These are phyloP conservation scores for Phymanthus crucifer DNA, from an alignment of 92 coral and sea anemone genomes.

Conservation along the genomic window DNA sequence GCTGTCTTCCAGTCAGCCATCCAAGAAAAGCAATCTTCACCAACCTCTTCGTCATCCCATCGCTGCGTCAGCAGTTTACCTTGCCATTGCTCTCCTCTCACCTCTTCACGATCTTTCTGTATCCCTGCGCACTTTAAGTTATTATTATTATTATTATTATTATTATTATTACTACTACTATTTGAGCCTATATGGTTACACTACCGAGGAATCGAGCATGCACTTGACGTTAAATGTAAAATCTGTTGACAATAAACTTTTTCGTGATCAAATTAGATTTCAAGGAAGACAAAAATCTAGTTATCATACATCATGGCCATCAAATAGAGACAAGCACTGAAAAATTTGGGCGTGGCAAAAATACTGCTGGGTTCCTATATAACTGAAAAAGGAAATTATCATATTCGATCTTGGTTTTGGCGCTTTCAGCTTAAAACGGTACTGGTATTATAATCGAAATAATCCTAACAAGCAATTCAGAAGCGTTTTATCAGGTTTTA, in stretches of 20 bases:
- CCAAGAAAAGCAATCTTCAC: no score
- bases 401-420: background rate
- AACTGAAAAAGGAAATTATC: background rate
- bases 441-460: background rate
- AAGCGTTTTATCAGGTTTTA: background rate
- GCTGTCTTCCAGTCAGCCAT: no score
- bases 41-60: no score
- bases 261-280: constrained; percentile 4
- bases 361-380: background rate
- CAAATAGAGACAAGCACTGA: constrained; percentile 12
- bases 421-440: constrained; percentile 6
- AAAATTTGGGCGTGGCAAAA: background rate
- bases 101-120: no score
- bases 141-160: no score
- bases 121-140: no score
- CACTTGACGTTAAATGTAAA: background rate
- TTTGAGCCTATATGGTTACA: no score
- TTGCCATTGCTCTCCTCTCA: no score
- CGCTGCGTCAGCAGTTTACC: no score
- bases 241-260: background rate
- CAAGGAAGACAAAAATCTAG: constrained; percentile 4
- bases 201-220: no score
- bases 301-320: background rate
- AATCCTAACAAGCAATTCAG: background rate
- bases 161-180: no score